These are phyloP conservation scores for Spatula clypeata DNA, from an alignment of 2,797 vertebrate genomes.

Conservation along the genomic window DNA sequence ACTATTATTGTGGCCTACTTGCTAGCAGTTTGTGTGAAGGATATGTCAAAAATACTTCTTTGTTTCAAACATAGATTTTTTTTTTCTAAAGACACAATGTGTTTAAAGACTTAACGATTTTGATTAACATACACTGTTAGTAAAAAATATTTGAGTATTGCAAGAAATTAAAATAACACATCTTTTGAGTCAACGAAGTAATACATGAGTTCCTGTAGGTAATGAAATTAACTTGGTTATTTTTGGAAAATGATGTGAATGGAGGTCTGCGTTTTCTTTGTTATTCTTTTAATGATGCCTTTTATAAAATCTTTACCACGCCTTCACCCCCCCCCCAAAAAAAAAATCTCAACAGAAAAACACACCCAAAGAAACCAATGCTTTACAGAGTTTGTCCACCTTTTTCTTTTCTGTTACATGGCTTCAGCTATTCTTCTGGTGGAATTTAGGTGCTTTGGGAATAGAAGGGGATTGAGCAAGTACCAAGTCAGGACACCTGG, in stretches of 20 bases:
- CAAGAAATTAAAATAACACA: neutral
- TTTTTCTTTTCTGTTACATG: neutral
- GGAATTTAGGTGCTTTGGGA: neutral
- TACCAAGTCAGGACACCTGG: neutral
- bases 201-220: neutral
- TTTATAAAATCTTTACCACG: neutral
- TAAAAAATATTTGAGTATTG: neutral
- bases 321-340: no score
- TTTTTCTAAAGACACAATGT: neutral
- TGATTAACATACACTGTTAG: neutral
- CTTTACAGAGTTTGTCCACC: neutral
- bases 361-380: no score
- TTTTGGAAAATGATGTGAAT: neutral
- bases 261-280: rapidly evolving
- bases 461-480: neutral
- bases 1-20: neutral
- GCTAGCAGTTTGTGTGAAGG: neutral
- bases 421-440: neutral
- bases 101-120: neutral
- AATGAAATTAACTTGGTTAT: neutral
- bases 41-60: neutral
- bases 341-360: neutral
- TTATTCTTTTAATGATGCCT: neutral
- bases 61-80: neutral
- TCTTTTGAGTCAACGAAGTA: neutral